phyloP scores from a whole-genome alignment of 2,888 invertebrate genomes.

The Drosophila algonquin region DNA sequence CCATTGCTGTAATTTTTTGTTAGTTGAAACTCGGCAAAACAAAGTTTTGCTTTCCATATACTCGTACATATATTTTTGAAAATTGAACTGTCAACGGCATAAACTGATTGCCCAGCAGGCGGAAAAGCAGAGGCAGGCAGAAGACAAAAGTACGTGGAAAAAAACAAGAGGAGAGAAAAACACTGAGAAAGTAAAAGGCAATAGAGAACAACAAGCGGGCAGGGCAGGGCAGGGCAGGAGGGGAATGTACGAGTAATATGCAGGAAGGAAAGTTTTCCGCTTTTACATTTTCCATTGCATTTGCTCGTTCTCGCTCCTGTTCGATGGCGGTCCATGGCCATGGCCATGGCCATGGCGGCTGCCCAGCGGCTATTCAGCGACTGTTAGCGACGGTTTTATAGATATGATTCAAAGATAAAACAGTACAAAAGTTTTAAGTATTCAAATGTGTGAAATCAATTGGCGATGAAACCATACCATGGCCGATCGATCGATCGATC shows the following conservation, averaged over 20 bases:
- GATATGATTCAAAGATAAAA: slow-evolving; percentile 1
- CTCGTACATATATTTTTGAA: slow-evolving; percentile 16
- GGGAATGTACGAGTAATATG: slow-evolving; percentile 28
- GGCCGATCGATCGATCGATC: no score
- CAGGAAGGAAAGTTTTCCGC: slow-evolving; percentile 54
- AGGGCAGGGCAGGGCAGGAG: not conserved
- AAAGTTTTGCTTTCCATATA: slow-evolving; percentile 6
- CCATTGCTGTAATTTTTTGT: slow-evolving; percentile 7
- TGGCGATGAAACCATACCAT: no score
- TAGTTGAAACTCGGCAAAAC: slow-evolving; percentile 2
- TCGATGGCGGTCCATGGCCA: not conserved
- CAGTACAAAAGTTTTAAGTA: slow-evolving; percentile 29
- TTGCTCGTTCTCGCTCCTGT: not conserved
- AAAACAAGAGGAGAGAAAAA: slow-evolving; percentile 9
- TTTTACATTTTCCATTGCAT: slow-evolving; percentile 29
- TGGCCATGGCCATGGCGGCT: no score
- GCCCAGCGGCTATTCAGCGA: no score
- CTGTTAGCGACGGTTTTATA: no score
- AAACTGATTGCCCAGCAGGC: slow-evolving; percentile 58
- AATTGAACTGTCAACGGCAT: slow-evolving; percentile 65
- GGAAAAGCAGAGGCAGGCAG: slow-evolving; percentile 10
- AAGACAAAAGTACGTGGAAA: slow-evolving; percentile 3
- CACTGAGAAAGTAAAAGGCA: not conserved
- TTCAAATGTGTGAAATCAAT: not conserved
- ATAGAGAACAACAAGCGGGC: not conserved